Evolutionary conservation across 2,113 vertebrate genomes (phyloP).

Genomic region (Zosterops hypoxanthus): DNA sequence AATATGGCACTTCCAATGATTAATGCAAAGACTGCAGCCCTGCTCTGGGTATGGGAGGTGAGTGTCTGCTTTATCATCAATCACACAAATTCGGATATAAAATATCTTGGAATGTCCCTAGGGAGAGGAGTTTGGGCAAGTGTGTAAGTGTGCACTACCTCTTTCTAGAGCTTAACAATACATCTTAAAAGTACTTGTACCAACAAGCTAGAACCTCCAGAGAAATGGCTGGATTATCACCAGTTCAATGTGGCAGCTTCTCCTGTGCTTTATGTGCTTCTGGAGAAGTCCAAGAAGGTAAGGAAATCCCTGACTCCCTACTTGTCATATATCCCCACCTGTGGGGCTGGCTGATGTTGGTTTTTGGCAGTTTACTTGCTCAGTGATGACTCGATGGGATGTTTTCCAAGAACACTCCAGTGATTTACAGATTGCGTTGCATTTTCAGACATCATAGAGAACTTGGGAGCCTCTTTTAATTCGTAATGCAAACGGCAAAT

Average conservation of each 20-base stretch:
- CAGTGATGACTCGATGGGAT: background rate
- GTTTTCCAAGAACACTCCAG: background rate
- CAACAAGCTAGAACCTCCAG: background rate
- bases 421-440: background rate
- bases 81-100: background rate
- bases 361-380: background rate
- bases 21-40: background rate
- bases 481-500: background rate
- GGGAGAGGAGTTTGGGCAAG: background rate
- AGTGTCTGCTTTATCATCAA: background rate
- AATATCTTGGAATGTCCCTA: accelerated
- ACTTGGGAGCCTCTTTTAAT: background rate
- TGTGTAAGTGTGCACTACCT: background rate
- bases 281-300: background rate
- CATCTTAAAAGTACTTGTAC: background rate
- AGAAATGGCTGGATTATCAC: background rate
- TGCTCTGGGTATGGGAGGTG: background rate
- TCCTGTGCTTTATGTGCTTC: background rate
- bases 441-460: background rate
- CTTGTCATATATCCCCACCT: background rate
- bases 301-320: background rate
- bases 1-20: background rate
- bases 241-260: background rate
- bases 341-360: background rate
- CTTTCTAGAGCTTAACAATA: background rate